phyloP scores from a whole-genome alignment of 2,888 invertebrate genomes.

The Dusona sp. region DNA sequence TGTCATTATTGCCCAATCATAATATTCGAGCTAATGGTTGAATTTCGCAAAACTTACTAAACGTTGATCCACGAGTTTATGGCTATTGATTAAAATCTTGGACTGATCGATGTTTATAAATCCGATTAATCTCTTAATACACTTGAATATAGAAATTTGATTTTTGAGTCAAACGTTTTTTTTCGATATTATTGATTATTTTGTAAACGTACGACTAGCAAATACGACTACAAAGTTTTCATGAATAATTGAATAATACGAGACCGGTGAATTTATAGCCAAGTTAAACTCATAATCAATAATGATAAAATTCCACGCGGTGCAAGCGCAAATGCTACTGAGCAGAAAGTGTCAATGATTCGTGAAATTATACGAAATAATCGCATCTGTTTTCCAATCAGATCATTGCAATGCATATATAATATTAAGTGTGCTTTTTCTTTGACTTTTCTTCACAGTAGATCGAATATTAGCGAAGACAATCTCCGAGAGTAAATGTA shows the following conservation, averaged over 20 bases:
- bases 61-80: not conserved
- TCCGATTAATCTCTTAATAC: not conserved
- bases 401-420: not conserved
- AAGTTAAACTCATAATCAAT: not conserved
- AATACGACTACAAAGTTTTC: not conserved
- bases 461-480: too few relatives aligned
- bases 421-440: not conserved
- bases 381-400: not conserved
- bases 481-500: too few relatives aligned
- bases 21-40: not conserved
- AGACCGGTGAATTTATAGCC: not conserved
- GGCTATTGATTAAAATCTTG: not conserved
- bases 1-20: too few relatives aligned
- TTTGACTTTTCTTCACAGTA: too few relatives aligned
- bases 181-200: not conserved
- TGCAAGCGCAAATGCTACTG: not conserved
- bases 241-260: not conserved
- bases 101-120: not conserved
- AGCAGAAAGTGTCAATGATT: not conserved
- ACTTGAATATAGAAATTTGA: not conserved
- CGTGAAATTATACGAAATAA: not conserved
- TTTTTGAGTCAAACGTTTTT: not conserved
- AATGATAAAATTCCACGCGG: not conserved
- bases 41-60: not conserved
- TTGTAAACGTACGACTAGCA: not conserved